Conservation (phyloP, 2,113 vertebrate genomes). For the Phalacrocorax brasilianus region DNA sequence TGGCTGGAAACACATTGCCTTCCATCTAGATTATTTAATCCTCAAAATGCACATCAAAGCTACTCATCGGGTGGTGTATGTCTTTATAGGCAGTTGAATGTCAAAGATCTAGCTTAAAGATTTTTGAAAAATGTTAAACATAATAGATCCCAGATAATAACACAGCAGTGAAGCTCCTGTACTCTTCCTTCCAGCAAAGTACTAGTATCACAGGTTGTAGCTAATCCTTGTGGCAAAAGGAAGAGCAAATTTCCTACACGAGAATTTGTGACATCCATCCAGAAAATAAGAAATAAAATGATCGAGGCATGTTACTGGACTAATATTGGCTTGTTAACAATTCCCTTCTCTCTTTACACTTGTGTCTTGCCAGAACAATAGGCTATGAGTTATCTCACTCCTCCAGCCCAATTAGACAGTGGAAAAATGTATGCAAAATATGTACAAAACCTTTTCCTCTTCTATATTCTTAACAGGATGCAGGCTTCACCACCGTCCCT, state of each 20-base stretch:
- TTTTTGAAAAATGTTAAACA: slow-evolving; percentile 90
- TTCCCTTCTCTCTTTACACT: slow-evolving; percentile 56
- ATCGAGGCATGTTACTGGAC: slow-evolving; percentile 56
- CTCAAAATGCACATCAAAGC: slow-evolving; percentile 96
- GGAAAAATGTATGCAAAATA: slow-evolving; percentile 63
- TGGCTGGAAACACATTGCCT: slow-evolving; percentile 87
- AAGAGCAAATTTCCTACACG: slow-evolving; percentile 46
- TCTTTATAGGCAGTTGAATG: slow-evolving; percentile 88
- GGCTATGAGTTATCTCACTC: slow-evolving; percentile 60
- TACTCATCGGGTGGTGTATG: slow-evolving; percentile 86
- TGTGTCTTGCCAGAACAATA: slow-evolving; percentile 60
- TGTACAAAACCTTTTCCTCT: slow-evolving; percentile 26
- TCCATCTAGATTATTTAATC: slow-evolving; percentile 96
- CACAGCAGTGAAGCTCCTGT: slow-evolving; percentile 81
- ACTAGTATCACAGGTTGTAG: slow-evolving; percentile 57
- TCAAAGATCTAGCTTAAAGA: slow-evolving; percentile 91
- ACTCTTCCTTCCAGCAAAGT: slow-evolving; percentile 76
- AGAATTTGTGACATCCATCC: slow-evolving; percentile 62
- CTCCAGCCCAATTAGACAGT: slow-evolving; percentile 66
- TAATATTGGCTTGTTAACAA: slow-evolving; percentile 65
- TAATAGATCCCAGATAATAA: slow-evolving; percentile 92
- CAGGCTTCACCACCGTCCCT: not conserved
- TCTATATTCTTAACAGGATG: slow-evolving; percentile 22
- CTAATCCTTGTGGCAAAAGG: slow-evolving; percentile 71
- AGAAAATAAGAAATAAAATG: slow-evolving; percentile 54